phyloP scores from a whole-genome alignment of 2,113 vertebrate genomes.

The Halichoerus grypus region DNA sequence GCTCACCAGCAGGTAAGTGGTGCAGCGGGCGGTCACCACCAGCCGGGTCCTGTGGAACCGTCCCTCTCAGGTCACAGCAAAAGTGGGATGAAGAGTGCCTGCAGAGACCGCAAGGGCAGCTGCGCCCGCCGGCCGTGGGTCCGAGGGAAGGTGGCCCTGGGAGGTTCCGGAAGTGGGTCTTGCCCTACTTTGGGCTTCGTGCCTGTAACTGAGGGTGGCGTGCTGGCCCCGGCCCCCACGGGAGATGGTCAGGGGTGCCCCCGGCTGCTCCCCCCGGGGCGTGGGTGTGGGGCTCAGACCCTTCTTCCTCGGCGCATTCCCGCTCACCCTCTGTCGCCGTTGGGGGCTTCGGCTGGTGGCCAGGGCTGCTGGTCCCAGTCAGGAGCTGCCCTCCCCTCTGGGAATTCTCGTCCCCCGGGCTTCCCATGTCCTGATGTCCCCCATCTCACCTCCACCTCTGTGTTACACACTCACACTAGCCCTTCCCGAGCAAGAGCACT shows the following conservation, averaged over 20 bases:
- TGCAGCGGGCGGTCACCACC: not conserved
- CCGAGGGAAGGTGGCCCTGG: fast-evolving
- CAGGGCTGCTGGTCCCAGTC: not conserved
- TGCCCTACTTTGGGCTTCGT: fast-evolving
- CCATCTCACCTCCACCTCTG: not conserved
- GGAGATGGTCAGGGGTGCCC: not conserved
- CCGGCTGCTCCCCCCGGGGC: not conserved
- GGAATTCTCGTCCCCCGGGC: not conserved
- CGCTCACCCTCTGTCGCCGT: not conserved
- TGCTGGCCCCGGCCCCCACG: not conserved
- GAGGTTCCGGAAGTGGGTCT: not conserved
- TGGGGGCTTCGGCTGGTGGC: not conserved
- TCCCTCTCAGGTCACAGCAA: not conserved
- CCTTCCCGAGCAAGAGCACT: fast-evolving
- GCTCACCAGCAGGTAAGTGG: not conserved
- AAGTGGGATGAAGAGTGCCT: not conserved
- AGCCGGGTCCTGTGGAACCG: not conserved
- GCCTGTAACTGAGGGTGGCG: not conserved
- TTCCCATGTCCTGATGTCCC: not conserved
- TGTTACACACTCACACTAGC: not conserved
- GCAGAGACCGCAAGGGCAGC: not conserved
- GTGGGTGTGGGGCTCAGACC: not conserved
- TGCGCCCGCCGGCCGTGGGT: fast-evolving
- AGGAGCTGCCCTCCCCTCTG: not conserved
- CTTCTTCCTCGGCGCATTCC: not conserved